These are phyloP conservation scores for Sterrhoptilus dennistouni DNA, from an alignment of 2,113 vertebrate genomes.

Conservation along the genomic window DNA sequence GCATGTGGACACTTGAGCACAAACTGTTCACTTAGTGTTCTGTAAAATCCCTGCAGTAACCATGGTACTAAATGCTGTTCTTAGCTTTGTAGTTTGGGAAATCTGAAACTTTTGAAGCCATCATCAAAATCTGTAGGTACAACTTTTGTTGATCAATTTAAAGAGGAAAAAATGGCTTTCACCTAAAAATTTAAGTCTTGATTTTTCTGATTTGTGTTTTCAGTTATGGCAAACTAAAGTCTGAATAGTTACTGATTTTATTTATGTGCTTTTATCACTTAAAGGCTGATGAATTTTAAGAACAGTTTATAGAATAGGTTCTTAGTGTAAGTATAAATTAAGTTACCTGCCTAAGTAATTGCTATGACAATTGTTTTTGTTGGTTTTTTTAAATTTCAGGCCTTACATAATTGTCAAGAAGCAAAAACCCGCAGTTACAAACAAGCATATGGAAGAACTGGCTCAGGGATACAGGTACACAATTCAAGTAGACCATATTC, in stretches of 20 bases:
- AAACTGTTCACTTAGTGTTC: not conserved
- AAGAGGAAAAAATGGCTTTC: not conserved
- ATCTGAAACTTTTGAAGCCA: not conserved
- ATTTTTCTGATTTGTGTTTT: not conserved
- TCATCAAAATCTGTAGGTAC: not conserved
- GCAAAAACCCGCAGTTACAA: constrained; percentile 89
- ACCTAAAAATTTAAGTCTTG: not conserved
- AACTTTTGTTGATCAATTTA: not conserved
- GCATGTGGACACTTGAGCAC: not conserved
- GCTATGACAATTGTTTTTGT: not conserved
- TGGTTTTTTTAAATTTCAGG: constrained; percentile 60
- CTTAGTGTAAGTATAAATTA: not conserved
- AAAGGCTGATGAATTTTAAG: not conserved
- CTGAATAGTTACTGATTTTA: not conserved
- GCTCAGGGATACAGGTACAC: constrained; percentile 94
- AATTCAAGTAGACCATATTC: not conserved
- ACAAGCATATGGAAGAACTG: constrained; percentile 95
- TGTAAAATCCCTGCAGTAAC: not conserved
- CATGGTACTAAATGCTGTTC: not conserved
- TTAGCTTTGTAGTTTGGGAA: not conserved
- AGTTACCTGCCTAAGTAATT: not conserved
- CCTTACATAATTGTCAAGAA: constrained; percentile 98
- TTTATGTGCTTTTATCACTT: not conserved
- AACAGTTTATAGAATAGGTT: not conserved
- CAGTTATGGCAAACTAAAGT: not conserved